These are phyloP conservation scores for Schizaphis graminum DNA, from an alignment of 2,888 invertebrate genomes.

Conservation along the genomic window DNA sequence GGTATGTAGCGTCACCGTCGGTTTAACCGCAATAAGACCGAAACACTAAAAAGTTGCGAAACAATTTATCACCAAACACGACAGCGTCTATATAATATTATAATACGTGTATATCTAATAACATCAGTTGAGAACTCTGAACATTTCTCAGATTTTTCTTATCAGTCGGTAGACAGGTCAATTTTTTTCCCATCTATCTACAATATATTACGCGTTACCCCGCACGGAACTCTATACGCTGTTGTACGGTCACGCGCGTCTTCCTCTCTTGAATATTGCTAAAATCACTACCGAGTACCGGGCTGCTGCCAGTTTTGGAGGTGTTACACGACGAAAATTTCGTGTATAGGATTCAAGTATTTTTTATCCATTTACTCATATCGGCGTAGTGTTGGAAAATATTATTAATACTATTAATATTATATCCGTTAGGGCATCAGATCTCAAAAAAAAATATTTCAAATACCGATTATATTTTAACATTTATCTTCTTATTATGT, in stretches of 20 bases:
- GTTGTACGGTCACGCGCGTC: background rate
- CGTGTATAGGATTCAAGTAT: background rate
- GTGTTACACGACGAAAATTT: too few relatives aligned
- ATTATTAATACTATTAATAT: background rate
- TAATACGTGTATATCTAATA: conserved; percentile 4
- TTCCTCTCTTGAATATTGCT: background rate
- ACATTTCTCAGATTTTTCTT: conserved; percentile 16
- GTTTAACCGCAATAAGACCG: conserved; percentile 1
- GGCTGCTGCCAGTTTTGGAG: background rate
- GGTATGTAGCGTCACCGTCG: background rate
- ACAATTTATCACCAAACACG: conserved; percentile 36
- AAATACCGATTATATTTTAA: background rate
- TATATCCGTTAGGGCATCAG: too few relatives aligned
- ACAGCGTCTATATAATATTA: background rate
- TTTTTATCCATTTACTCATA: background rate
- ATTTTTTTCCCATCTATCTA: background rate
- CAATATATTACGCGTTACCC: background rate
- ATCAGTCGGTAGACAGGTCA: background rate
- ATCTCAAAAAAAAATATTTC: background rate
- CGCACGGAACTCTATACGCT: background rate
- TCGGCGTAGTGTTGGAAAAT: background rate
- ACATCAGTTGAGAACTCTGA: background rate
- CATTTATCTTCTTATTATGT: background rate
- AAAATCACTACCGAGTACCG: background rate
- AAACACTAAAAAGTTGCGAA: conserved; percentile 29